Base-by-base conservation (phyloP, 2,797 vertebrate species). In the Pyrocephalus nanus region DNA sequence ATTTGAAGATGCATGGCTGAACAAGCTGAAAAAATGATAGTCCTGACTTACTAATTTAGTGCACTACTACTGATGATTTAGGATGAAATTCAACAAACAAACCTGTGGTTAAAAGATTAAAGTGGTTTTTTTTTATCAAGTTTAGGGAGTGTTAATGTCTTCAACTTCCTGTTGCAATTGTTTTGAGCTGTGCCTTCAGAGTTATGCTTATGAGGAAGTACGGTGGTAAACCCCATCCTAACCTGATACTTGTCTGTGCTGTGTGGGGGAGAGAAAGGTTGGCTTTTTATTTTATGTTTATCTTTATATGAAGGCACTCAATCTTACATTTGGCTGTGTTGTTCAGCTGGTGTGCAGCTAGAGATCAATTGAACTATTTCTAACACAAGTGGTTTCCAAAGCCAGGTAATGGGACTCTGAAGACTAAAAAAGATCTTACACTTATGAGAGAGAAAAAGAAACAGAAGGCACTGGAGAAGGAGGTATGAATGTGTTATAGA, bases 381-480 rank as follows among this genome's bases (percentile, higher is more conserved):
- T 88, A 86, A 77, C 57, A 12, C 0, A 4, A 82, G 10, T 93
- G n/a, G 89, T 72, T 88, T 86, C 69, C 79, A 93, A 92, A 97
- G 96, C 84, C 88, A 8, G 67, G n/a, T 64, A 82, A 19, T 20
- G 54, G 48, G 22, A 70, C 38, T 75, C 40, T 48, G 23, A 99
- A 98, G 92, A 97, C 98, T 85, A 98, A 98, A 58, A 99, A 97
- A 94, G 97, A 96, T 94, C 6, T 61, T 60, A n/a, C 32, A 53
- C 90, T 98, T 76, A 96, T 97, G 50, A 75, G 98, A 84, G 98
- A 99, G 61, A 97, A 92, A 88, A 99, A 98, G 96, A 98, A 98
- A 71, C 98, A 98, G 93, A 99, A 98, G 88, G 95, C 97, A 3
- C 53, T 99, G 94, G 99, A 99, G 95, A 99, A 98, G 95, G 99